Evolutionary conservation across 2,888 invertebrate genomes (phyloP).

Genomic region (Tiliacea citrago): DNA sequence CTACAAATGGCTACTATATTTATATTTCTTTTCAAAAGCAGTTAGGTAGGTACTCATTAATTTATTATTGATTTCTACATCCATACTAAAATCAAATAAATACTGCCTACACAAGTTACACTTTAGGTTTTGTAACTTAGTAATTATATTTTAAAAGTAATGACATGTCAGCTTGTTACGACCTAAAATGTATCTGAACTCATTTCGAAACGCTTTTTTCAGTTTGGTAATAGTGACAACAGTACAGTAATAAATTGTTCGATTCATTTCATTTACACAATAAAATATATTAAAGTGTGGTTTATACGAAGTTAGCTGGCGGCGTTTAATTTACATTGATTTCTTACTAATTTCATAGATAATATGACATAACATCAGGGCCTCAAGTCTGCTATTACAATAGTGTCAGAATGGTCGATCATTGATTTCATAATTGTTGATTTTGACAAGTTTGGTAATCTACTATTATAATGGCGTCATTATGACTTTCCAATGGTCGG

Average conservation of each 20-base stretch:
- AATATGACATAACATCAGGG: no score
- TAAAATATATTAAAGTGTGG: neutral
- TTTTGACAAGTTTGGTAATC: no score
- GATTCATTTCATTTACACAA: slow-evolving; percentile 22
- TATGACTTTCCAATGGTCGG: no score
- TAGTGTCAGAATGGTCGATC: no score
- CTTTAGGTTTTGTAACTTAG: slow-evolving; percentile 43
- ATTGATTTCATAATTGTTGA: no score
- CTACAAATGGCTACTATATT: neutral
- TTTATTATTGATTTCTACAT: slow-evolving; percentile 20
- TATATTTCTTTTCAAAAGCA: slow-evolving; percentile 16
- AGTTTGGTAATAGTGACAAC: slow-evolving; percentile 27
- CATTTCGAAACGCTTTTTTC: slow-evolving; percentile 50
- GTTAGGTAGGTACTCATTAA: neutral
- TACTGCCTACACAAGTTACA: slow-evolving; percentile 18
- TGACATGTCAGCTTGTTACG: slow-evolving; percentile 42
- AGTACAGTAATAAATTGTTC: slow-evolving; percentile 7
- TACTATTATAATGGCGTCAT: no score
- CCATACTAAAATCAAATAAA: slow-evolving; percentile 1
- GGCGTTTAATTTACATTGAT: neutral
- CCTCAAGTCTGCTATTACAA: no score
- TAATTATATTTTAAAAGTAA: slow-evolving; percentile 41
- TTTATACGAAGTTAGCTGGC: neutral
- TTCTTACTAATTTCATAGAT: neutral
- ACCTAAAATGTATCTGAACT: slow-evolving; percentile 46